Percentiles rank a stretch among this genome's conserved stretches.
These are phyloP conservation scores for Drosophila truncata DNA, from an alignment of 1,140 invertebrate genomes.

Conservation along the genomic window DNA sequence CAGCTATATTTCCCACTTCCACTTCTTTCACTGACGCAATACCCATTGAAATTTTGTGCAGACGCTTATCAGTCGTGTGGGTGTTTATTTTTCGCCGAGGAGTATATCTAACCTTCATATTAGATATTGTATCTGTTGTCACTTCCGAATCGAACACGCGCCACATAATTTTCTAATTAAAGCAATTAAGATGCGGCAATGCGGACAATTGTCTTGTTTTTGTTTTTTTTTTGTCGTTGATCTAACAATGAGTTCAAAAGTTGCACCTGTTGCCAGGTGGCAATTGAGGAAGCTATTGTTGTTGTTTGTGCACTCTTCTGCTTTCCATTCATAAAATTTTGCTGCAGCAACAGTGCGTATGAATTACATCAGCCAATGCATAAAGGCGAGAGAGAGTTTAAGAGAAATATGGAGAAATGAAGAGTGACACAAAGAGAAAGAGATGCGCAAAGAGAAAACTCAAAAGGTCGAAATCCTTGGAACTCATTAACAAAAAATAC, in stretches of 20 bases:
- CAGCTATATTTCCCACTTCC: background rate
- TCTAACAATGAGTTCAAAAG: conserved; percentile 8
- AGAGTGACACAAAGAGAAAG: background rate
- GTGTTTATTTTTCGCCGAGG: background rate
- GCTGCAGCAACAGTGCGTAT: conserved; percentile 64
- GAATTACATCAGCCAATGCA: conserved; percentile 71
- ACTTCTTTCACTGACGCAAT: conserved; percentile 24
- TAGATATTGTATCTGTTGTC: background rate
- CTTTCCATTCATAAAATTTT: conserved; percentile 78
- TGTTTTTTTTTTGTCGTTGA: background rate
- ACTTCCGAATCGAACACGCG: conserved; percentile 21
- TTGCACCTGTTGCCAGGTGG: conserved; percentile 45
- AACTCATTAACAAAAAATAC: conserved; percentile 6
- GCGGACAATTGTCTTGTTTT: conserved; percentile 10
- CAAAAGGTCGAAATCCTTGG: conserved; percentile 14
- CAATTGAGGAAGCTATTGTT: conserved; percentile 10
- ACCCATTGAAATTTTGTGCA: background rate
- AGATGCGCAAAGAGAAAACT: conserved; percentile 11
- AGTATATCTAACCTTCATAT: conserved; percentile 24
- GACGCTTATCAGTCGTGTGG: conserved; percentile 30
- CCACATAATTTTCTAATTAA: conserved; percentile 49
- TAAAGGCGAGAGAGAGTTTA: conserved; percentile 25
- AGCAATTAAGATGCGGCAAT: conserved; percentile 33
- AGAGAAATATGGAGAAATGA: conserved; percentile 11
- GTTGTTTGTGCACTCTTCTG: conserved; percentile 37